Evolutionary conservation across 23 tunicate genomes (phyloP).

Genomic region (Clavelina lepadiformis): DNA sequence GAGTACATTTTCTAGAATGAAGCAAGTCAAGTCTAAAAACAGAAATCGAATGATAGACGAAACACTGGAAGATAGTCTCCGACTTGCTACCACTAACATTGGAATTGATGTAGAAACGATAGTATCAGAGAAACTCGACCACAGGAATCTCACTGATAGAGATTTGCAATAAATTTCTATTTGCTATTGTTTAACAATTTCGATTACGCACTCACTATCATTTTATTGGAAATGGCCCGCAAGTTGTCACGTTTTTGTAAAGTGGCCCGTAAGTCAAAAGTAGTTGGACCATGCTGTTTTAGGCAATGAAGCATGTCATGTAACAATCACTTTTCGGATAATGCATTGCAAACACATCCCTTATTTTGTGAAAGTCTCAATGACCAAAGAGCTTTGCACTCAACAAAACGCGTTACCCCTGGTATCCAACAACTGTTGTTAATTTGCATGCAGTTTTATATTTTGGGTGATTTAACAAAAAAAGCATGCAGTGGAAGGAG

Average conservation of each 20-base stretch:
- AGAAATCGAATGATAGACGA: slow-evolving; percentile 25
- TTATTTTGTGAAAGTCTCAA: no score
- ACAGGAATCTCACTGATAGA: slow-evolving; percentile 19
- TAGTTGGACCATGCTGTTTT: slow-evolving; percentile 28
- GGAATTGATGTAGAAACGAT: slow-evolving; percentile 8
- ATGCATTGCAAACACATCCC: no score
- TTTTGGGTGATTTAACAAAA: no score
- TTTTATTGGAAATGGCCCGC: slow-evolving; percentile 22
- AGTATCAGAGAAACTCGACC: slow-evolving; percentile 10
- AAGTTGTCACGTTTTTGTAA: slow-evolving; percentile 23
- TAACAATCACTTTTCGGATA: no score
- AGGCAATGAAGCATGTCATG: no score
- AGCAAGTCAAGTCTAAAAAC: slow-evolving; percentile 21
- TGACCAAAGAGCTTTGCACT: no score
- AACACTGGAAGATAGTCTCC: slow-evolving; percentile 16
- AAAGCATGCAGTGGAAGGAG: no score
- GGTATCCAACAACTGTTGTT: no score
- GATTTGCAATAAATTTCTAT: slow-evolving; percentile 17
- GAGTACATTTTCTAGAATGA: slow-evolving; percentile 12
- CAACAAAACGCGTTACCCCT: no score
- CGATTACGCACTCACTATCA: slow-evolving; percentile 14
- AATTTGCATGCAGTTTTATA: no score
- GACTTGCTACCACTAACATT: slow-evolving; percentile 28
- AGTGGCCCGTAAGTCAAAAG: slow-evolving; percentile 32
- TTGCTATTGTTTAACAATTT: slow-evolving; percentile 27